Percentiles rank a stretch among this genome's conserved stretches.
phyloP scores from a whole-genome alignment of 1,140 invertebrate genomes.

The Sycophila sp. region DNA sequence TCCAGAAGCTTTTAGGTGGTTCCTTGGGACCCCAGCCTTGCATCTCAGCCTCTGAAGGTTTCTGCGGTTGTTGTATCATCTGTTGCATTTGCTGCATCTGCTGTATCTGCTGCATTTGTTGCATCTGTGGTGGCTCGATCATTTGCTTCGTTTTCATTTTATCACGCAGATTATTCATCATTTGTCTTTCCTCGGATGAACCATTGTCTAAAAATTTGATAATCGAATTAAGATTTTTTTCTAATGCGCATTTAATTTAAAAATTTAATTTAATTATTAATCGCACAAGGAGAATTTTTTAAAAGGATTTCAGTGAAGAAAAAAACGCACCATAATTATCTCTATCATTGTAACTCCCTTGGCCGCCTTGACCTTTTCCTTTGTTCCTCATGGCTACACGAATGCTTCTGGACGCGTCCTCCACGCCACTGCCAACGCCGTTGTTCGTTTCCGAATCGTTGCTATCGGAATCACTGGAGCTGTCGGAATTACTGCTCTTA shows the following conservation, averaged over 20 bases:
- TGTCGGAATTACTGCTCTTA: conserved; percentile 65
- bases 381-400: conserved; percentile 77
- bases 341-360: not conserved
- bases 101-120: conserved; percentile 29
- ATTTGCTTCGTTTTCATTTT: conserved; percentile 63
- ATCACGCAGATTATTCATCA: conserved; percentile 60
- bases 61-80: not conserved
- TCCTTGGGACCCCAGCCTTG: conserved; percentile 63
- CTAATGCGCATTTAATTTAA: too few relatives aligned
- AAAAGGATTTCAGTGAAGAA: not conserved
- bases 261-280: not conserved
- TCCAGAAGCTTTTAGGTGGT: conserved; percentile 63
- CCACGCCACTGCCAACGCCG: not conserved
- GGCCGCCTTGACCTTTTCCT: conserved; percentile 61
- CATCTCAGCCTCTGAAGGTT: conserved; percentile 49
- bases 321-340: not conserved
- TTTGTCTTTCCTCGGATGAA: conserved; percentile 50
- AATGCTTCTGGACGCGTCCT: conserved; percentile 71
- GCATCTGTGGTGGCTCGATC: too few relatives aligned
- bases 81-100: not conserved
- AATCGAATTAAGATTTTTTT: conserved; percentile 10
- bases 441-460: conserved; percentile 59
- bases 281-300: not conserved
- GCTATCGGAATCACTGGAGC: conserved; percentile 65
- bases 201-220: conserved; percentile 23